Conservation (phyloP, 2,888 invertebrate species). For the Reticulitermes lucifugus region DNA sequence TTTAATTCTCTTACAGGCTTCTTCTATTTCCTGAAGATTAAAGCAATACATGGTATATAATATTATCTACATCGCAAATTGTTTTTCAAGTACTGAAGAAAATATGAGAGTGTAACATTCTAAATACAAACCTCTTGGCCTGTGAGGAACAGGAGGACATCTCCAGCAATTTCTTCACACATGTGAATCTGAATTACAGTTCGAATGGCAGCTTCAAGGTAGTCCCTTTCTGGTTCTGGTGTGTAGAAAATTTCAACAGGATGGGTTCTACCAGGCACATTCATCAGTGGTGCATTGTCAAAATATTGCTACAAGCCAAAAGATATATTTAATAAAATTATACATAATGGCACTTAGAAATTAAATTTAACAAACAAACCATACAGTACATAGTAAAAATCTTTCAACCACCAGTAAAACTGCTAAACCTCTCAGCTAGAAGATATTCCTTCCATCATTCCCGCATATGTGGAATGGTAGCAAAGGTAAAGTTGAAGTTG, state of each 20-base stretch:
- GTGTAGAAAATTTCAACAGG: conserved; percentile 99
- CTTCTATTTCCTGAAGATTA: conserved; percentile 86
- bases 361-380: no score
- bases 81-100: no score
- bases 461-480: no score
- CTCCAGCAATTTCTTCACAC: conserved; percentile 93
- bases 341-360: background rate
- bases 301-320: conserved; percentile 84
- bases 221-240: conserved; percentile 97
- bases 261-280: conserved; percentile 96
- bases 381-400: no score
- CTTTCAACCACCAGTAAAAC: no score
- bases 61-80: no score
- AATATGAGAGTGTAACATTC: background rate
- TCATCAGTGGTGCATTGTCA: conserved; percentile 98
- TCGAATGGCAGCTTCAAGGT: conserved; percentile 97
- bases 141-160: conserved; percentile 91
- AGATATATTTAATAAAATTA: background rate
- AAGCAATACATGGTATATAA: background rate
- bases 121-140: conserved; percentile 69
- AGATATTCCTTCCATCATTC: no score
- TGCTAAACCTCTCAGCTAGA: no score
- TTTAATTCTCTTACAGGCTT: conserved; percentile 97
- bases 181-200: conserved; percentile 98
- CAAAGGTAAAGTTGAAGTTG: no score